Conservation (phyloP, 2,797 vertebrate species). For the Gypaetus barbatus region DNA sequence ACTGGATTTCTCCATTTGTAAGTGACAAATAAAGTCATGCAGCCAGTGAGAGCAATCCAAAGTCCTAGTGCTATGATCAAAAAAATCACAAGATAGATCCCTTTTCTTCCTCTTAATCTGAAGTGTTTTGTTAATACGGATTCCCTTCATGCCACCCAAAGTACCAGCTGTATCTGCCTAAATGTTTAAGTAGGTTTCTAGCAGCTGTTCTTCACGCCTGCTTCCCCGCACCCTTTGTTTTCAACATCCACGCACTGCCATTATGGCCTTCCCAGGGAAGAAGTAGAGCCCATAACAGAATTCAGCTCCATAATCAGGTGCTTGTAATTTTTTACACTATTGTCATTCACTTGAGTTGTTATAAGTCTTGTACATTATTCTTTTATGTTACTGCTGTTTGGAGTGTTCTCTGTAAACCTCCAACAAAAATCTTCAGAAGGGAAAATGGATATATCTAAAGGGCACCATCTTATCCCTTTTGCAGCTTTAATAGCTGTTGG, state of each 20-base stretch:
- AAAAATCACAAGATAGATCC: background rate
- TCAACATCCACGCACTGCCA: rapidly evolving
- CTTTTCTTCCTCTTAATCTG: background rate
- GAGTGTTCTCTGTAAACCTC: background rate
- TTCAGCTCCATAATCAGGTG: background rate
- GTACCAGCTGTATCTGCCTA: background rate
- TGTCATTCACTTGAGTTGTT: background rate
- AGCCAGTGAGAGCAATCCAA: background rate
- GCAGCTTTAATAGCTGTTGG: background rate
- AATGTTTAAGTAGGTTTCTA: background rate
- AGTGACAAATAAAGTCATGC: background rate
- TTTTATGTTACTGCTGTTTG: background rate
- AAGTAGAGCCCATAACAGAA: background rate
- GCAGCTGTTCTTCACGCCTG: background rate
- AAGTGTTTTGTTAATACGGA: background rate
- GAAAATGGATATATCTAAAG: background rate
- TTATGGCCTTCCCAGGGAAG: background rate
- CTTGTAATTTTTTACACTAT: background rate
- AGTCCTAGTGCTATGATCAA: background rate
- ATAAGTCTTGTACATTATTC: background rate
- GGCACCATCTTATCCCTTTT: background rate
- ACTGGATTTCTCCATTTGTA: background rate
- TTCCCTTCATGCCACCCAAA: background rate
- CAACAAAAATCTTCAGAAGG: background rate
- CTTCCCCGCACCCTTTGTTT: background rate